Conservation (phyloP, 2,113 vertebrate genomes). For the Chamaea fasciata region DNA sequence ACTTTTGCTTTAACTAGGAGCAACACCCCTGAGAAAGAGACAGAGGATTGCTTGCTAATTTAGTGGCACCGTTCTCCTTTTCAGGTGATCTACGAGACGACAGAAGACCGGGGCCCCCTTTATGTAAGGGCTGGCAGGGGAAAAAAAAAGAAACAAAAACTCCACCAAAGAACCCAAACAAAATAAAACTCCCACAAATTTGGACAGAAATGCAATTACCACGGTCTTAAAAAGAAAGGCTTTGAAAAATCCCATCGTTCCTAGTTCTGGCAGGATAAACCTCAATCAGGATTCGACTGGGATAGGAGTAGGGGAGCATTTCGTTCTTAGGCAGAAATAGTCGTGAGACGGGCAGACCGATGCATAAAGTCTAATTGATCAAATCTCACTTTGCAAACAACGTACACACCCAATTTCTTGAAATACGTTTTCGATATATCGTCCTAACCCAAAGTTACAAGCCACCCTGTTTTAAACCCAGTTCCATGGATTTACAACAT, state of each 20-base stretch:
- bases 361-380: neutral
- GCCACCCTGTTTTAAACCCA: neutral
- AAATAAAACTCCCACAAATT: neutral
- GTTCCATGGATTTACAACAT: conserved; percentile 10
- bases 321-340: neutral
- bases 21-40: neutral
- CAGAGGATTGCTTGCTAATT: neutral
- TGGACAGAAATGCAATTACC: neutral
- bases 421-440: neutral
- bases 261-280: neutral
- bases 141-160: neutral
- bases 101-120: neutral
- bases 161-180: neutral
- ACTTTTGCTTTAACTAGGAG: neutral
- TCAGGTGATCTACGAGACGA: neutral
- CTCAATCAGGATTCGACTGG: neutral
- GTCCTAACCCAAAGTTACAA: neutral
- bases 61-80: neutral
- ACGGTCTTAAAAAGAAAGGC: neutral
- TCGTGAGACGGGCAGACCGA: neutral
- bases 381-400: neutral
- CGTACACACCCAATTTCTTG: neutral
- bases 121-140: neutral
- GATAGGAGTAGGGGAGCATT: neutral
- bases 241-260: neutral